Conservation (phyloP, 2,888 invertebrate genomes). For the Rhopalosiphum nymphaeae region DNA sequence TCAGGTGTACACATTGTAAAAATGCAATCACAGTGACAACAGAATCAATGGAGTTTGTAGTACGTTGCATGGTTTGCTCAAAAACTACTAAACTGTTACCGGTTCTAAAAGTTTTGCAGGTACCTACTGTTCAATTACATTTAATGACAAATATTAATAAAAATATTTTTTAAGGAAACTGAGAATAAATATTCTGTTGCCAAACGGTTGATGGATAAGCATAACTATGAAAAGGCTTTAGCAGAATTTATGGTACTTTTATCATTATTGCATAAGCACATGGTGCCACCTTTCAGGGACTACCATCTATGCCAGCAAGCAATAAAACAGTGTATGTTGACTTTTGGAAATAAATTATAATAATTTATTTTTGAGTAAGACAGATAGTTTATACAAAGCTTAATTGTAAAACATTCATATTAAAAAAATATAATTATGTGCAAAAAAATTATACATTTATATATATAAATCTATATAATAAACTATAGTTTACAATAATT, state of each 20-base stretch:
- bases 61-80: slow-evolving; percentile 78
- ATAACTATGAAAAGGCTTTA: slow-evolving; percentile 77
- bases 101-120: slow-evolving; percentile 81
- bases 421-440: slow-evolving; percentile 62
- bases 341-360: slow-evolving; percentile 74
- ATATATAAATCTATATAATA: background rate
- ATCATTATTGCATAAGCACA: slow-evolving; percentile 77
- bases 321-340: slow-evolving; percentile 78
- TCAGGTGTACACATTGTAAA: slow-evolving; percentile 71
- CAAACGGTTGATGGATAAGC: slow-evolving; percentile 75
- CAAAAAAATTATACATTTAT: slow-evolving; percentile 44
- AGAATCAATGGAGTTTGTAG: slow-evolving; percentile 79
- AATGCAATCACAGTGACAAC: slow-evolving; percentile 77
- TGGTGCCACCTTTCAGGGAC: slow-evolving; percentile 81
- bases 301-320: slow-evolving; percentile 83
- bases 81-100: slow-evolving; percentile 81
- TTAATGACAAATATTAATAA: background rate
- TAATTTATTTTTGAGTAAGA: slow-evolving; percentile 33
- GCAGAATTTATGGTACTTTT: slow-evolving; percentile 77
- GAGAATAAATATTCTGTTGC: slow-evolving; percentile 78
- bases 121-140: slow-evolving; percentile 68
- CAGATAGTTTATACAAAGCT: slow-evolving; percentile 46
- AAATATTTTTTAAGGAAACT: slow-evolving; percentile 75
- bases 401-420: slow-evolving; percentile 39
- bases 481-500: slow-evolving; percentile 45